Percentiles rank a stretch among this genome's conserved stretches.
These are phyloP conservation scores for Drosophila pseudoobscura DNA, from an alignment of 1,140 invertebrate genomes.

Conservation along the genomic window DNA sequence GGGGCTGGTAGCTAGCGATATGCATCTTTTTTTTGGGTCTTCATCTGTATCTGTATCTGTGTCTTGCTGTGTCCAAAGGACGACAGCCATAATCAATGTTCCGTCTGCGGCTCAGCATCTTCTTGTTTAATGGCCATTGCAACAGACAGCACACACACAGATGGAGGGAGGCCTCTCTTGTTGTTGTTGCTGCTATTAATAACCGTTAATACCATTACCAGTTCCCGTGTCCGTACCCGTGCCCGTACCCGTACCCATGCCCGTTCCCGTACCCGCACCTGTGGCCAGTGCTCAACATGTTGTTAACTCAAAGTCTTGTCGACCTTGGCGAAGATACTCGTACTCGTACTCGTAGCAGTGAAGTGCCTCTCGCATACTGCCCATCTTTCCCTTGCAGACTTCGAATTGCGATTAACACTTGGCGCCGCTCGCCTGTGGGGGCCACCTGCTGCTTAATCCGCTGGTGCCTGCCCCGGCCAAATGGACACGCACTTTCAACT, in stretches of 20 bases:
- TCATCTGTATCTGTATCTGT: constrained; percentile 33
- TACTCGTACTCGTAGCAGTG: constrained; percentile 1
- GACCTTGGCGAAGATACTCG: constrained; percentile 39
- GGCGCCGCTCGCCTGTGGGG: constrained; percentile 18
- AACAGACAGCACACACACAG: constrained; percentile 33
- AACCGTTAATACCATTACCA: constrained; percentile 49
- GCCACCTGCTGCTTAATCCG: constrained; percentile 60
- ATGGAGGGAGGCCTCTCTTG: constrained; percentile 3
- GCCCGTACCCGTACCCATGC: no score
- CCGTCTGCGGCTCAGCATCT: constrained; percentile 37
- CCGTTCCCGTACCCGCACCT: background rate
- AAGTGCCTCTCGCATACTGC: constrained; percentile 15
- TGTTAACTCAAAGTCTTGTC: constrained; percentile 47
- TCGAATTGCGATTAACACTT: constrained; percentile 21
- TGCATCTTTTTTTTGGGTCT: background rate
- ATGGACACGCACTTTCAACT: constrained; percentile 42
- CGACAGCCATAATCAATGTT: constrained; percentile 45
- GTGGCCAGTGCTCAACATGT: constrained; percentile 42
- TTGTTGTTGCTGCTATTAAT: constrained; percentile 51
- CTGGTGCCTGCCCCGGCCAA: background rate
- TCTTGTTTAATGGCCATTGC: constrained; percentile 61
- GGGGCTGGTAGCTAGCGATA: constrained; percentile 5
- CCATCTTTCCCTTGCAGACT: constrained; percentile 29
- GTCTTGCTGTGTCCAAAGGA: constrained; percentile 46
- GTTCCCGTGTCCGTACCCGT: no score